Evolutionary conservation across 2,797 vertebrate genomes (phyloP).

Genomic region (Gymnothorax reevesii): DNA sequence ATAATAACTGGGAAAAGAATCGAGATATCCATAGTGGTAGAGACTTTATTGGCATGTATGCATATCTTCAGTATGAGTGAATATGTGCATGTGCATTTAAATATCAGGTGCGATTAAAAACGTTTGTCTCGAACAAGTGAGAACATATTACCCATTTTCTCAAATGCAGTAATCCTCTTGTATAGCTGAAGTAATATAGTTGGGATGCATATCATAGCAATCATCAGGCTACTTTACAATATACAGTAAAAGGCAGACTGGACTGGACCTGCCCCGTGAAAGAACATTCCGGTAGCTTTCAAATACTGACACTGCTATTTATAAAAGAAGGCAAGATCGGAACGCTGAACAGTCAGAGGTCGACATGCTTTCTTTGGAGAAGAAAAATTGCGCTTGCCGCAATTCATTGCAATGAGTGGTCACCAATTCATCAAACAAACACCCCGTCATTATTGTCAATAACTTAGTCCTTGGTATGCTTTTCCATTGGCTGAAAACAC

Average conservation of each 20-base stretch:
- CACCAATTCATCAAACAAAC: not conserved
- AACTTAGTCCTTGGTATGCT: not conserved
- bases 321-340: not conserved
- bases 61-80: no score
- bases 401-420: not conserved
- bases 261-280: not conserved
- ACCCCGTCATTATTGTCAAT: not conserved
- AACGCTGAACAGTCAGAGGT: not conserved
- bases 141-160: no score
- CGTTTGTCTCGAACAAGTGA: no score
- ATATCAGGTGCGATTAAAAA: no score
- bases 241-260: not conserved
- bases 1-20: no score
- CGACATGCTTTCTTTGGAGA: not conserved
- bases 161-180: not conserved
- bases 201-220: not conserved
- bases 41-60: no score
- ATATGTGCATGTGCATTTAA: no score
- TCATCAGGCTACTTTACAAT: not conserved
- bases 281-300: not conserved
- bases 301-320: not conserved
- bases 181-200: not conserved
- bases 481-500: not conserved
- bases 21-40: no score
- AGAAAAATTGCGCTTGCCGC: not conserved